A percentile compares a stretch with the other conserved stretches of the same genome.
phyloP scores from a whole-genome alignment of 2,113 vertebrate genomes.

The Centrocercus urophasianus region DNA sequence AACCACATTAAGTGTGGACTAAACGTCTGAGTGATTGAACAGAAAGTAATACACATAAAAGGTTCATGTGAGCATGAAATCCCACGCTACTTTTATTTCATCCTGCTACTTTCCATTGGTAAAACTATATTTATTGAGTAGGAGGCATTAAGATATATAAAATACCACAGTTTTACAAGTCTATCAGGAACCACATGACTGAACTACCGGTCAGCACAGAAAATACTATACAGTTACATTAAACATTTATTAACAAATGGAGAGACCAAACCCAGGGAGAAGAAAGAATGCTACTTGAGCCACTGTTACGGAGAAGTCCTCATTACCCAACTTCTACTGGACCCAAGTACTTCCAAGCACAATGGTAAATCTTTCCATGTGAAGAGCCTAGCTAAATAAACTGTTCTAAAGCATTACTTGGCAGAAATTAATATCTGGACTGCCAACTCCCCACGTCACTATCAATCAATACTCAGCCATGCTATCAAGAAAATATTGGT shows the following conservation, averaged over 20 bases:
- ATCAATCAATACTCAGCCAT: background rate
- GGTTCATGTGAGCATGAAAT: background rate
- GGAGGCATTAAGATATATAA: background rate
- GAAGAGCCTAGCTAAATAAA: background rate
- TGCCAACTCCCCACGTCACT: background rate
- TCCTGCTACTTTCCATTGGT: background rate
- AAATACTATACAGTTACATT: accelerated
- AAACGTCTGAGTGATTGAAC: background rate
- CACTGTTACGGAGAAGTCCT: background rate
- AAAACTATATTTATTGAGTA: background rate
- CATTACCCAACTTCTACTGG: background rate
- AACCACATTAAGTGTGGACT: background rate
- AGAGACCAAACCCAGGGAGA: background rate
- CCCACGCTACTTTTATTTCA: background rate
- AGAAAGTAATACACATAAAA: background rate
- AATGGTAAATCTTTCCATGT: background rate
- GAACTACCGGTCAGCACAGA: too few relatives aligned
- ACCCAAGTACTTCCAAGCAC: background rate
- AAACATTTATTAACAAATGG: background rate
- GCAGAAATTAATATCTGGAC: background rate
- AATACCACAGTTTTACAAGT: background rate
- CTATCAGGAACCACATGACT: background rate
- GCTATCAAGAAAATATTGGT: background rate
- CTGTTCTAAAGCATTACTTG: background rate
- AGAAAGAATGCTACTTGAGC: background rate